Conservation (phyloP, 1,140 invertebrate genomes). For the Himalopsyche phryganea region DNA sequence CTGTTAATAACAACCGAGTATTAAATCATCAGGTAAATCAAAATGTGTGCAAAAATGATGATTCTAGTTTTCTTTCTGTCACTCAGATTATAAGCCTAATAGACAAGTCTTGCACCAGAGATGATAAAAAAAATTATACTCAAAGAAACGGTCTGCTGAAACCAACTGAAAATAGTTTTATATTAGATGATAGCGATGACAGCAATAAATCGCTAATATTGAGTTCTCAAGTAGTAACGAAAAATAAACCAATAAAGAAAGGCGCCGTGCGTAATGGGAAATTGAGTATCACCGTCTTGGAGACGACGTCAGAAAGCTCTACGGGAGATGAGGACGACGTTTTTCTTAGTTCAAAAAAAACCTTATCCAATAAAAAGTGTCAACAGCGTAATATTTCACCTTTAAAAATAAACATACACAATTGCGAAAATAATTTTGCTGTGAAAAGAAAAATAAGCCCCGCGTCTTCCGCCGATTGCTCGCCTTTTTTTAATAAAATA, state of each 20-base stretch:
- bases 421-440: neutral
- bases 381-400: neutral
- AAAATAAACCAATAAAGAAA: constrained; percentile 8
- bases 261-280: neutral
- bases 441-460: constrained; percentile 39
- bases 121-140: constrained; percentile 4
- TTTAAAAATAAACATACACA: neutral
- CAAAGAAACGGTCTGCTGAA: no score
- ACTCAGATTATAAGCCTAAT: constrained; percentile 26
- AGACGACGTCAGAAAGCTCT: constrained; percentile 26
- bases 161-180: neutral
- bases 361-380: neutral
- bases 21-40: neutral
- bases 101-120: neutral
- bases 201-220: constrained; percentile 23
- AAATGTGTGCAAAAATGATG: constrained; percentile 1
- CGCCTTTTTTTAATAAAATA: constrained; percentile 45
- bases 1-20: neutral
- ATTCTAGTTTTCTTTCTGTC: constrained; percentile 12
- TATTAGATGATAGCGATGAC: constrained; percentile 18
- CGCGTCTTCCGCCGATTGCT: constrained; percentile 35
- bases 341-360: constrained; percentile 1
- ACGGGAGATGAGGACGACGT: constrained; percentile 1
- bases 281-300: constrained; percentile 22
- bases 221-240: constrained; percentile 25